A percentile compares a stretch with the other conserved stretches of the same genome.
Conservation (phyloP, 2,888 invertebrate species). For the Thymelicus sylvestris region DNA sequence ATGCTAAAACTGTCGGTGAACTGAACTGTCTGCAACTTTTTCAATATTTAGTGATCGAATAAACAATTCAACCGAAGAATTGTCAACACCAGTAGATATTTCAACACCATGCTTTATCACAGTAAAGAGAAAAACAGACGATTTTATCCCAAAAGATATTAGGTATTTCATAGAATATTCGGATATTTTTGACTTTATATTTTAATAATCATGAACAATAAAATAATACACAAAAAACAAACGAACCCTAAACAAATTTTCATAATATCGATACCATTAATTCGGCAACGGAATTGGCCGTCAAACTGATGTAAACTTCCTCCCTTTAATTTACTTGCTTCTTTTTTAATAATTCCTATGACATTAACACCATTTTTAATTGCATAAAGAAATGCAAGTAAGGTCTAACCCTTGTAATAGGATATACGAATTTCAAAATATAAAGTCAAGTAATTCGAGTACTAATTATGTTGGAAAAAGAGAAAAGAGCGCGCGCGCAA, state of each 20-base stretch:
- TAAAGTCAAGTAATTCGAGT: slow-evolving; percentile 77
- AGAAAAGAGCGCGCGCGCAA: slow-evolving; percentile 47
- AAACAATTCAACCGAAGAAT: too few species aligned
- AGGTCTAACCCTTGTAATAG: slow-evolving; percentile 60
- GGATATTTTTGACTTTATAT: too few species aligned
- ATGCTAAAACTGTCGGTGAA: too few species aligned
- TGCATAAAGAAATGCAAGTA: slow-evolving; percentile 54
- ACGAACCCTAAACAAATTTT: neutral
- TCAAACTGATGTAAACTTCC: slow-evolving; percentile 46
- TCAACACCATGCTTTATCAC: too few species aligned
- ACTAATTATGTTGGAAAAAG: slow-evolving; percentile 57
- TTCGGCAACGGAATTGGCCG: slow-evolving; percentile 60
- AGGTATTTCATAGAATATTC: too few species aligned
- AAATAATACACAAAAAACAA: too few species aligned
- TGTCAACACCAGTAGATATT: too few species aligned
- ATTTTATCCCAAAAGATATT: too few species aligned
- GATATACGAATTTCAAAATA: slow-evolving; percentile 58
- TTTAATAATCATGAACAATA: too few species aligned
- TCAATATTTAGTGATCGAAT: too few species aligned
- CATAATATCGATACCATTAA: slow-evolving; percentile 59
- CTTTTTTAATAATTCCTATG: slow-evolving; percentile 48
- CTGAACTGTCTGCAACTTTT: too few species aligned
- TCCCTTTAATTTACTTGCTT: slow-evolving; percentile 44
- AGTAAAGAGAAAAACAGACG: too few species aligned
- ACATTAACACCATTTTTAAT: slow-evolving; percentile 73